phyloP scores from a whole-genome alignment of 1,140 invertebrate species.

The Oreohelix idahoensis region DNA sequence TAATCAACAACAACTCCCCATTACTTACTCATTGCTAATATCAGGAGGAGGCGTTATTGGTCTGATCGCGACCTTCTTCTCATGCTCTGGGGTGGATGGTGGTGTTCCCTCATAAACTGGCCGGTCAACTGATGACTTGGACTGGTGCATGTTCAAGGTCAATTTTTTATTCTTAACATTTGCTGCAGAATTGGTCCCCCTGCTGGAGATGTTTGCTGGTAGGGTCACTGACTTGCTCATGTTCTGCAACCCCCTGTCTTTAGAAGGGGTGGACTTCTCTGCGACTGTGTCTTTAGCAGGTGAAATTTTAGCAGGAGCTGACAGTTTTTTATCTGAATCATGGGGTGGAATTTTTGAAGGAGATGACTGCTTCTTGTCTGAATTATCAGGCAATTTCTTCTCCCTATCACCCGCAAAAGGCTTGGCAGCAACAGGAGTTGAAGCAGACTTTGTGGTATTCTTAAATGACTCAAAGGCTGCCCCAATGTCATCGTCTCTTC shows the following conservation, averaged over 20 bases:
- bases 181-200: constrained; percentile 26
- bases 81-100: constrained; percentile 58
- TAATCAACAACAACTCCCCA: no score
- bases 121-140: constrained; percentile 47
- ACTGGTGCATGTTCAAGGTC: constrained; percentile 42
- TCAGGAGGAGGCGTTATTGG: constrained; percentile 60
- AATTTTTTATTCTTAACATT: constrained; percentile 25
- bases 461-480: constrained; percentile 33
- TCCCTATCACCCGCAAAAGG: neutral
- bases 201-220: constrained; percentile 41
- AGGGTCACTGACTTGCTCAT: constrained; percentile 38
- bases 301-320: neutral
- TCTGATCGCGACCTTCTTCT: constrained; percentile 46
- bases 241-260: neutral
- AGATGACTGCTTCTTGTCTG: neutral
- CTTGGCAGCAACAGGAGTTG: neutral
- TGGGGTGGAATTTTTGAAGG: neutral
- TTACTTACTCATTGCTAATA: neutral
- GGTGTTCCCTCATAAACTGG: constrained; percentile 65
- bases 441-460: neutral
- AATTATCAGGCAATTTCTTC: neutral
- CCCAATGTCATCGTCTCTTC: constrained; percentile 33
- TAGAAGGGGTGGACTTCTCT: neutral
- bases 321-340: neutral
- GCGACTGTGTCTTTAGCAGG: neutral